These are phyloP conservation scores for Myotis brandtii DNA, from an alignment of 2,113 vertebrate species.

Conservation along the genomic window DNA sequence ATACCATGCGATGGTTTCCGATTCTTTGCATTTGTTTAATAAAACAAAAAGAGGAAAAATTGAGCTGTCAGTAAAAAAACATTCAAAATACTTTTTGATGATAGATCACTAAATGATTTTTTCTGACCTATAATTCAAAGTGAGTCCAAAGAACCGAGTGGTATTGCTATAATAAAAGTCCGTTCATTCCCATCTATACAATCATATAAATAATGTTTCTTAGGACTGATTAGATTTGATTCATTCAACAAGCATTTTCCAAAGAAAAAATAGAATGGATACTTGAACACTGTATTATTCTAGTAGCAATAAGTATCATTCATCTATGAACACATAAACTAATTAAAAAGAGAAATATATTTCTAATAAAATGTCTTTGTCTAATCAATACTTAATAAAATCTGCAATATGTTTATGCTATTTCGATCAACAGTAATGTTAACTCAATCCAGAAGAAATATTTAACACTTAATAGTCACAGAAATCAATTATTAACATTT, in stretches of 20 bases:
- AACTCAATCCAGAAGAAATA: constrained; percentile 52
- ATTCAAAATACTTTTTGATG: constrained; percentile 47
- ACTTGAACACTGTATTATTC: constrained; percentile 46
- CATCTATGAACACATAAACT: constrained; percentile 31
- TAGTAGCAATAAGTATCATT: constrained; percentile 40
- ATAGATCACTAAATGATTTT: constrained; percentile 27
- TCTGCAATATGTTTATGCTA: constrained; percentile 29
- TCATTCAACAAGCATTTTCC: too few species aligned
- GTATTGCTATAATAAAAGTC: constrained; percentile 15
- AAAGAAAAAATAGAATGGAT: constrained; percentile 50
- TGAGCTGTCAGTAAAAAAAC: constrained; percentile 36
- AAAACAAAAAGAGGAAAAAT: constrained; percentile 25
- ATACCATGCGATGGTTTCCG: background rate
- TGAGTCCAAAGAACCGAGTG: constrained; percentile 42
- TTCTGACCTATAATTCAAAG: constrained; percentile 58
- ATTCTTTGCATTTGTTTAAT: constrained; percentile 55
- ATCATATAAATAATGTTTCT: constrained; percentile 44
- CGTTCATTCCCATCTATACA: constrained; percentile 38
- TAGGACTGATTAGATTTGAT: background rate
- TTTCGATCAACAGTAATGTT: constrained; percentile 5
- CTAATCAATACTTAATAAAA: constrained; percentile 40
- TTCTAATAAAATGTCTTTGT: constrained; percentile 23
- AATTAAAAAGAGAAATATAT: constrained; percentile 44
- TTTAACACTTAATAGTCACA: constrained; percentile 42
- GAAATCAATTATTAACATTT: constrained; percentile 39